Evolutionary conservation across 2,113 vertebrate species (phyloP).

Genomic region (Lophotis ruficrista): DNA sequence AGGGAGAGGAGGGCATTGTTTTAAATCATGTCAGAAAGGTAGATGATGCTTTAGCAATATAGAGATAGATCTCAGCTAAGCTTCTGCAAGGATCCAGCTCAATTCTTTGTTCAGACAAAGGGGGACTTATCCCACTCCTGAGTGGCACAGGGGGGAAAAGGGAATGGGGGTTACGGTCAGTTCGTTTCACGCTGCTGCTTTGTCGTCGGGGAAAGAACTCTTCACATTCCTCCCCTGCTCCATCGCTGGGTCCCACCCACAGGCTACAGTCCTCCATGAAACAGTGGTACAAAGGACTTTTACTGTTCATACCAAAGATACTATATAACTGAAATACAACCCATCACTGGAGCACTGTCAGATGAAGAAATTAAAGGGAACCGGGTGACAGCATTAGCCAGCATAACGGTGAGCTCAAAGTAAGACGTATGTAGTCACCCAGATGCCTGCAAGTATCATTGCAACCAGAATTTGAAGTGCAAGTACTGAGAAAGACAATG

Average conservation of each 20-base stretch:
- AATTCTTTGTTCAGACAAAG: background rate
- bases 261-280: too few relatives aligned
- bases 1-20: background rate
- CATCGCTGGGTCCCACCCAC: too few relatives aligned
- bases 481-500: background rate
- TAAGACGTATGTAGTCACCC: background rate
- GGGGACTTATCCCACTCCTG: too few relatives aligned
- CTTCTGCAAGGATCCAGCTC: background rate
- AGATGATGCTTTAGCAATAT: background rate
- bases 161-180: too few relatives aligned
- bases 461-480: background rate
- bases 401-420: background rate
- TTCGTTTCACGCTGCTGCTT: too few relatives aligned
- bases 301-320: background rate
- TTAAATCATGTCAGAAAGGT: background rate
- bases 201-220: too few relatives aligned
- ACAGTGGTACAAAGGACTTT: background rate
- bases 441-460: background rate
- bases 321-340: background rate
- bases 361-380: background rate
- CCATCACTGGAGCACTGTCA: background rate
- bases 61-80: background rate
- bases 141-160: too few relatives aligned
- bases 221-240: too few relatives aligned
- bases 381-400: background rate